These are phyloP conservation scores for Chaetodon trifasciatus DNA, from an alignment of 2,797 vertebrate genomes.

Conservation along the genomic window DNA sequence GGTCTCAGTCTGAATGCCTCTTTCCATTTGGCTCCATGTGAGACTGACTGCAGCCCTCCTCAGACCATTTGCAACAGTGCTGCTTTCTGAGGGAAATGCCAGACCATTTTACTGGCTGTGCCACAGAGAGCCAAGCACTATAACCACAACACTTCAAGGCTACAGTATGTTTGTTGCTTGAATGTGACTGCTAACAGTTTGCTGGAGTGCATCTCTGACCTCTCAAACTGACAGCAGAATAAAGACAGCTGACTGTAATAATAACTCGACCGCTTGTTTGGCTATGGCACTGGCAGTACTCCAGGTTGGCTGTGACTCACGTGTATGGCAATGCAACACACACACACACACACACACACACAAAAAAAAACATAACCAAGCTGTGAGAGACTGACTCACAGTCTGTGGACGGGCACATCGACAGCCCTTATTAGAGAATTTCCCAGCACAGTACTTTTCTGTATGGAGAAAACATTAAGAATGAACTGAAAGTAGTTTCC, in stretches of 20 bases:
- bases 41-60: conserved; percentile 58
- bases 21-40: conserved; percentile 64
- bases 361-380: conserved; percentile 28
- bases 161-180: conserved; percentile 10
- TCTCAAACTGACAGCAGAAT: not conserved
- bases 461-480: conserved; percentile 63
- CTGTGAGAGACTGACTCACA: conserved; percentile 71
- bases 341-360: not conserved
- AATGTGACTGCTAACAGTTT: conserved; percentile 15
- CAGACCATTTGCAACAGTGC: conserved; percentile 56
- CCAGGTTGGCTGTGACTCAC: conserved; percentile 39
- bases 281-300: conserved; percentile 6
- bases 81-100: conserved; percentile 72
- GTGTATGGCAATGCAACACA: conserved; percentile 35
- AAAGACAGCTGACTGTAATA: conserved; percentile 15
- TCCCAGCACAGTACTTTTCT: conserved; percentile 67
- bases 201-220: conserved; percentile 1
- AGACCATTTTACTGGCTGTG: conserved; percentile 53
- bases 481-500: conserved; percentile 47
- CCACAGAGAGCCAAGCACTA: conserved; percentile 48
- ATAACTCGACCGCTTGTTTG: conserved; percentile 29
- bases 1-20: conserved; percentile 56
- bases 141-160: conserved; percentile 30
- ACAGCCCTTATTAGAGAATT: conserved; percentile 57
- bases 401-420: conserved; percentile 59